These are phyloP conservation scores for Lasioglossum pauxillum DNA, from an alignment of 2,888 invertebrate genomes.

Conservation along the genomic window DNA sequence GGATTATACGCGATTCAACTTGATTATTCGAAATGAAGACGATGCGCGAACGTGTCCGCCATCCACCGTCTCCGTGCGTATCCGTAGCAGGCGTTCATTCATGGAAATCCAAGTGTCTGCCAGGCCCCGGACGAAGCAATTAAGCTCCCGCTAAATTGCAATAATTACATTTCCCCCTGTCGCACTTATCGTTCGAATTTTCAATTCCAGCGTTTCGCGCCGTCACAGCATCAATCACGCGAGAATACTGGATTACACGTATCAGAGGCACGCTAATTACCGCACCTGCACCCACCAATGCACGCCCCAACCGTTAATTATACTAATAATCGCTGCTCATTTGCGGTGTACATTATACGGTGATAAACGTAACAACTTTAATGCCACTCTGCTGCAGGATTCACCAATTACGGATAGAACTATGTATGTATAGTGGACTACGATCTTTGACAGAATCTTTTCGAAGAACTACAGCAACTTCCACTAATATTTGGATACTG, in stretches of 20 bases:
- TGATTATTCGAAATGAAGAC: not conserved
- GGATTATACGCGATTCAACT: not conserved
- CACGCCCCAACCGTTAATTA: conserved; percentile 26
- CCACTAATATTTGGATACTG: too few species aligned
- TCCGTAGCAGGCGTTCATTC: not conserved
- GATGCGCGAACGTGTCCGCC: not conserved
- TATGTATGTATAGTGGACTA: not conserved
- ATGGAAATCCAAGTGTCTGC: conserved; percentile 12
- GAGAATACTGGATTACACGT: conserved; percentile 23
- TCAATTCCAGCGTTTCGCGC: conserved; percentile 7
- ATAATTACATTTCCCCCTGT: conserved; percentile 25
- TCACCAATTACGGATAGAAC: not conserved
- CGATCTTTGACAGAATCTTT: too few species aligned
- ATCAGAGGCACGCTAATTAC: conserved; percentile 32
- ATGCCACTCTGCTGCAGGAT: not conserved
- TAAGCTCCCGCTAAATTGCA: conserved; percentile 21
- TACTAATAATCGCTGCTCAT: conserved; percentile 22
- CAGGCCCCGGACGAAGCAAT: not conserved
- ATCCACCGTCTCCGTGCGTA: not conserved
- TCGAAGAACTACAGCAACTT: too few species aligned
- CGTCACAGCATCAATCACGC: conserved; percentile 23
- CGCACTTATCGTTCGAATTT: conserved; percentile 26
- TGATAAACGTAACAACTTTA: conserved; percentile 7
- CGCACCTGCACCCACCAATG: conserved; percentile 25
- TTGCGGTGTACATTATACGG: not conserved